These are phyloP conservation scores for Stomatorhinus ivindoensis DNA, from an alignment of 2,113 vertebrate species.

Conservation along the genomic window DNA sequence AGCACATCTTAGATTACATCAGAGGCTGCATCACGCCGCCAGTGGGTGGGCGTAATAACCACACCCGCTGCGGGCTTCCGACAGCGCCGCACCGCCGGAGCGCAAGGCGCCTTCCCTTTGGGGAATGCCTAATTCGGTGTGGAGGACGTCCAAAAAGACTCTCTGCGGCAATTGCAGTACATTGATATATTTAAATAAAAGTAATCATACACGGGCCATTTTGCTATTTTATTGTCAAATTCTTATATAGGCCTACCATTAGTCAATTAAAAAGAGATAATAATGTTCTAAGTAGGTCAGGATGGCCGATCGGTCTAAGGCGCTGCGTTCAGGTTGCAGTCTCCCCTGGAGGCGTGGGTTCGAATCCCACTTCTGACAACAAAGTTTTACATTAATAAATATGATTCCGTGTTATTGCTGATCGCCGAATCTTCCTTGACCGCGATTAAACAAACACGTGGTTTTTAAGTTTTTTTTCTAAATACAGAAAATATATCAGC, in stretches of 20 bases:
- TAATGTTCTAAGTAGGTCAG: conserved; percentile 18
- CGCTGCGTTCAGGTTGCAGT: conserved; percentile 62
- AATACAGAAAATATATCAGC: neutral
- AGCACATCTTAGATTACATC: neutral
- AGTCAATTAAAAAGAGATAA: neutral
- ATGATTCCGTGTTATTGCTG: neutral
- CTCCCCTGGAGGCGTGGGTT: conserved; percentile 62
- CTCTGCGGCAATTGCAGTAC: neutral
- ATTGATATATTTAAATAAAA: neutral
- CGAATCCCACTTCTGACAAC: conserved; percentile 63
- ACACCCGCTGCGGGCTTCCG: neutral
- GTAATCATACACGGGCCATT: neutral
- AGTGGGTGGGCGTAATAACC: neutral
- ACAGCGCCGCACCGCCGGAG: too few relatives aligned
- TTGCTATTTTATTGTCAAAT: neutral
- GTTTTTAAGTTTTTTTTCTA: neutral
- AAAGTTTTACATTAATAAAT: neutral
- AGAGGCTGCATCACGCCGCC: neutral
- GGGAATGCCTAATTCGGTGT: neutral
- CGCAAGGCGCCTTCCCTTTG: too few relatives aligned
- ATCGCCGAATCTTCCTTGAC: neutral
- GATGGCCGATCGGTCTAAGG: conserved; percentile 60
- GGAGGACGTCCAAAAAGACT: neutral
- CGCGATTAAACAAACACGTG: neutral
- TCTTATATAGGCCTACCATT: neutral